A percentile compares a stretch with the other conserved stretches of the same genome.
Evolutionary conservation across 2,888 invertebrate genomes (phyloP).

Genomic region (Cephonodes hylas): DNA sequence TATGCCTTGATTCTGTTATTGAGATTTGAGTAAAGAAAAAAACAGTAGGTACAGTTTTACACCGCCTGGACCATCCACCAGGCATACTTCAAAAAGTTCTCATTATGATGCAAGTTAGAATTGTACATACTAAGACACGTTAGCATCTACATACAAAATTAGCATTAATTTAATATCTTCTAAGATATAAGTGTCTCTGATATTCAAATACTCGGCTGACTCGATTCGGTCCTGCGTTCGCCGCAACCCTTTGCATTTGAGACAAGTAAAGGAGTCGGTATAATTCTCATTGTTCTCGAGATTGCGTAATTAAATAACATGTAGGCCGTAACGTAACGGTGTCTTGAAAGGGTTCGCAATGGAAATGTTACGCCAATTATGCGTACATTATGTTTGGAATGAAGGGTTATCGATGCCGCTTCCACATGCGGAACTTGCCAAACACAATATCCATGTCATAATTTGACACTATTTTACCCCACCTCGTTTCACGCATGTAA

Average conservation of each 20-base stretch:
- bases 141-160: neutral
- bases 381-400: conserved; percentile 77
- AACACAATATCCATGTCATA: conserved; percentile 21
- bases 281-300: conserved; percentile 76
- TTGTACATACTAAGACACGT: too few species aligned
- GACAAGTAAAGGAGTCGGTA: conserved; percentile 62
- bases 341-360: conserved; percentile 78
- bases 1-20: too few species aligned
- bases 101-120: too few species aligned
- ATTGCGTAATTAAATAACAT: conserved; percentile 81
- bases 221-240: conserved; percentile 32
- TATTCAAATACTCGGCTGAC: neutral
- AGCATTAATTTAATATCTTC: neutral
- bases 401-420: conserved; percentile 72
- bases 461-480: conserved; percentile 5
- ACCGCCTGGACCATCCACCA: too few species aligned
- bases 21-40: too few species aligned
- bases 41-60: too few species aligned
- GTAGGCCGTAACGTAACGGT: conserved; percentile 75
- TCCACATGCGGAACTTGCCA: conserved; percentile 21
- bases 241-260: conserved; percentile 40
- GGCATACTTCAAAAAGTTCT: too few species aligned
- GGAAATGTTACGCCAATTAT: conserved; percentile 81
- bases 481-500: neutral
- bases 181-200: neutral